Conservation (phyloP, 1,140 invertebrate species). For the Colletes latitarsis region DNA sequence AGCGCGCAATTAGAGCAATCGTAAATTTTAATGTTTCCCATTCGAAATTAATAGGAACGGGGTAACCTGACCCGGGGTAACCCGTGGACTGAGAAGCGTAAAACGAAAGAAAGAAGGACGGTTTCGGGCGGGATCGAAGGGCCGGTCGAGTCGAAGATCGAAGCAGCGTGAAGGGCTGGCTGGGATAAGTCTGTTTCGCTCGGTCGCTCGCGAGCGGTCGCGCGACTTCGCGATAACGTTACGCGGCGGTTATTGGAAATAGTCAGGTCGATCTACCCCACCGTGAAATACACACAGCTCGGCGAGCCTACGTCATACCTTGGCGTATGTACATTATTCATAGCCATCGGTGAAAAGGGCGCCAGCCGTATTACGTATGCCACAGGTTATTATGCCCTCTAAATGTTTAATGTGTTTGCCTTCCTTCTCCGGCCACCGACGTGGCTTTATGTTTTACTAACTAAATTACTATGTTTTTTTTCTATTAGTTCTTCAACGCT, state of each 20-base stretch:
- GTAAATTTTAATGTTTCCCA: constrained; percentile 20
- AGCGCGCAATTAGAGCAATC: constrained; percentile 23
- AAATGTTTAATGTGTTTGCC: constrained; percentile 83
- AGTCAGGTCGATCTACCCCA: constrained; percentile 67
- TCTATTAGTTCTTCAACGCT: constrained; percentile 77
- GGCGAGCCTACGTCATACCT: constrained; percentile 76
- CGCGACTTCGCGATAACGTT: constrained; percentile 56
- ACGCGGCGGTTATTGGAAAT: constrained; percentile 65
- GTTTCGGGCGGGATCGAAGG: constrained; percentile 12
- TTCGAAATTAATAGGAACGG: constrained; percentile 6
- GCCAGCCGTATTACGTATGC: constrained; percentile 79
- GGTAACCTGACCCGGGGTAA: too few relatives aligned
- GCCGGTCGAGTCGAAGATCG: constrained; percentile 18
- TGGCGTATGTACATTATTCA: constrained; percentile 80
- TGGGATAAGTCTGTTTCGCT: constrained; percentile 10
- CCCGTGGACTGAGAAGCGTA: too few relatives aligned
- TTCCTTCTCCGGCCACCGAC: constrained; percentile 79
- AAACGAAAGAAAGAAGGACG: neutral
- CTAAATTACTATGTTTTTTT: constrained; percentile 81
- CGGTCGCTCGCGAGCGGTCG: neutral
- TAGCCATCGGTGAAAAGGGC: constrained; percentile 80
- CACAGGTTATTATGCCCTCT: constrained; percentile 81
- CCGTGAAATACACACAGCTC: constrained; percentile 68
- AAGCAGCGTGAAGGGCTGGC: constrained; percentile 42
- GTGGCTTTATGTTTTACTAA: constrained; percentile 82